A percentile compares a stretch with the other conserved stretches of the same genome.
phyloP scores from a whole-genome alignment of 2,888 invertebrate genomes.

The Seladonia tumulorum region DNA sequence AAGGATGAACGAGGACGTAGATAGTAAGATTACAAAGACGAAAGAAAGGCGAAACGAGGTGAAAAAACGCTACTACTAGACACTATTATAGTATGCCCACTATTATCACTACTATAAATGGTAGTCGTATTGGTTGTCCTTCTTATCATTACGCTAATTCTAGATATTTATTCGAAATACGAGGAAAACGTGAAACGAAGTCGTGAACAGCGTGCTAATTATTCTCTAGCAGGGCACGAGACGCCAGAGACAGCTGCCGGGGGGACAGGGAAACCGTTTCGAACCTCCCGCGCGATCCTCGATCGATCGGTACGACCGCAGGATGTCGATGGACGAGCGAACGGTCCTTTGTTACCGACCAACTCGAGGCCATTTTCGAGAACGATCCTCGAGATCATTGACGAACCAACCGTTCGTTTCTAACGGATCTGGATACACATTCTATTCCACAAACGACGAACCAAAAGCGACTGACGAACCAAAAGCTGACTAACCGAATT shows the following conservation, averaged over 20 bases:
- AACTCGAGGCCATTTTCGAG: not conserved
- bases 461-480: not conserved
- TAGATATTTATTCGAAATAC: constrained; percentile 80
- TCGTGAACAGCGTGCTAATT: constrained; percentile 75
- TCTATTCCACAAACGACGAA: not conserved
- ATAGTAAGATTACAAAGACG: constrained; percentile 63
- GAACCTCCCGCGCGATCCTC: constrained; percentile 20
- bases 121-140: constrained; percentile 80
- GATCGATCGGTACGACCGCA: constrained; percentile 21
- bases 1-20: constrained; percentile 54
- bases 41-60: constrained; percentile 59
- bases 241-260: constrained; percentile 9
- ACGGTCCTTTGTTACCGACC: constrained; percentile 59
- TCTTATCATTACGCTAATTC: constrained; percentile 78
- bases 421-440: not conserved
- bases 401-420: not conserved
- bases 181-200: constrained; percentile 47
- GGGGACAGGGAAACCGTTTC: not conserved
- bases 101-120: constrained; percentile 81
- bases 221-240: constrained; percentile 66
- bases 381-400: constrained; percentile 3
- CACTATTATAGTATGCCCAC: constrained; percentile 81
- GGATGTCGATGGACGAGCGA: constrained; percentile 58
- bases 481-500: not conserved
- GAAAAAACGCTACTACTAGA: constrained; percentile 78